A percentile compares a stretch with the other conserved stretches of the same genome.
Evolutionary conservation across 23 tunicate species (phyloP).

Genomic region (Styela plicata): DNA sequence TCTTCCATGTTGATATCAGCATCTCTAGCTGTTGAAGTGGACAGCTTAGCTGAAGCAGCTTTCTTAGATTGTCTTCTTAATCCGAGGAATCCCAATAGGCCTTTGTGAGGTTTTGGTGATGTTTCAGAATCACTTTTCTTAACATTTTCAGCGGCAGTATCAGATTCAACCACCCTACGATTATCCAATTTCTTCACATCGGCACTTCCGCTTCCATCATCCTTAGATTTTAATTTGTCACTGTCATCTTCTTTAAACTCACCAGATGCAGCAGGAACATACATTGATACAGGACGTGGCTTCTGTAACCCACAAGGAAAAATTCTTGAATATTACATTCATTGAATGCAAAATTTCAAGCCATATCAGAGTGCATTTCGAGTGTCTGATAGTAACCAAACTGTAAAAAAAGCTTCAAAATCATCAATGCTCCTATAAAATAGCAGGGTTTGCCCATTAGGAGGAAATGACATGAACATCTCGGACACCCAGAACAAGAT

Average conservation of each 20-base stretch:
- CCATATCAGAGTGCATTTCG: too few species aligned
- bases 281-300: conserved; percentile 27
- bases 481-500: too few species aligned
- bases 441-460: too few species aligned
- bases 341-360: too few species aligned
- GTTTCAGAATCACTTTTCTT: neutral
- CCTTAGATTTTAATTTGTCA: conserved; percentile 6
- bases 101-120: conserved; percentile 7
- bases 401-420: too few species aligned
- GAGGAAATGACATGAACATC: too few species aligned
- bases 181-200: neutral
- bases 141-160: neutral
- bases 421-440: too few species aligned
- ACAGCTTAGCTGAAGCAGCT: neutral
- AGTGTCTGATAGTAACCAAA: too few species aligned
- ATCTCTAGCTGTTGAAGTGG: neutral
- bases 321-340: too few species aligned
- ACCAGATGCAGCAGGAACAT: conserved; percentile 5
- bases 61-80: neutral
- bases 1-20: neutral
- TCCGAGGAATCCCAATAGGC: conserved; percentile 8
- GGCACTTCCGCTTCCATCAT: conserved; percentile 19
- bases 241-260: neutral
- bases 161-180: neutral
- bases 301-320: neutral